Percentiles rank a stretch among this genome's conserved stretches.
phyloP scores from a whole-genome alignment of 1,140 invertebrate species.

The Danaus melanippus region DNA sequence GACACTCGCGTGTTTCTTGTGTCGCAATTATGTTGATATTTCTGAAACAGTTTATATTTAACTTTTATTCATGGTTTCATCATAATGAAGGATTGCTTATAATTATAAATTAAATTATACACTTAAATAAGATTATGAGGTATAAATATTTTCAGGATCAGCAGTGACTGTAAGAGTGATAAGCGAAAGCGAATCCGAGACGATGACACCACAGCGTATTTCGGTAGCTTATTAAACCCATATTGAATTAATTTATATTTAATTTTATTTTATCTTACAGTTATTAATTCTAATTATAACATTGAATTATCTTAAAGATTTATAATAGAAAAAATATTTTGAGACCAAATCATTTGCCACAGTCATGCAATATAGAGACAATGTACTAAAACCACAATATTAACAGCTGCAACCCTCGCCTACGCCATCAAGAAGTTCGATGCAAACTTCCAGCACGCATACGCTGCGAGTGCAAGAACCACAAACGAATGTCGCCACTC shows the following conservation, averaged over 20 bases:
- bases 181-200: conserved; percentile 34
- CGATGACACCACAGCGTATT: conserved; percentile 11
- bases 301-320: too few relatives aligned
- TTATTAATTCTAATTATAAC: background rate
- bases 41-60: too few relatives aligned
- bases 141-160: conserved; percentile 13
- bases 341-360: too few relatives aligned
- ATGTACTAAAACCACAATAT: background rate
- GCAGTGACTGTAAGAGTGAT: conserved; percentile 44
- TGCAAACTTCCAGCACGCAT: conserved; percentile 19
- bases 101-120: too few relatives aligned
- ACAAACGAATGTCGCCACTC: conserved; percentile 71
- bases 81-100: too few relatives aligned
- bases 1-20: too few relatives aligned
- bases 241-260: background rate
- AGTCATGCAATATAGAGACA: too few relatives aligned
- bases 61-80: too few relatives aligned
- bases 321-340: too few relatives aligned
- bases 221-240: conserved; percentile 9
- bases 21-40: too few relatives aligned
- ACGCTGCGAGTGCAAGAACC: conserved; percentile 81
- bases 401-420: conserved; percentile 3
- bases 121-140: background rate
- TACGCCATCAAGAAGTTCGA: conserved; percentile 13
- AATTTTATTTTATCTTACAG: conserved; percentile 1